Evolutionary conservation across 92 coral and sea anemone genomes (phyloP).

Genomic region (Epizoanthus illoricatus): DNA sequence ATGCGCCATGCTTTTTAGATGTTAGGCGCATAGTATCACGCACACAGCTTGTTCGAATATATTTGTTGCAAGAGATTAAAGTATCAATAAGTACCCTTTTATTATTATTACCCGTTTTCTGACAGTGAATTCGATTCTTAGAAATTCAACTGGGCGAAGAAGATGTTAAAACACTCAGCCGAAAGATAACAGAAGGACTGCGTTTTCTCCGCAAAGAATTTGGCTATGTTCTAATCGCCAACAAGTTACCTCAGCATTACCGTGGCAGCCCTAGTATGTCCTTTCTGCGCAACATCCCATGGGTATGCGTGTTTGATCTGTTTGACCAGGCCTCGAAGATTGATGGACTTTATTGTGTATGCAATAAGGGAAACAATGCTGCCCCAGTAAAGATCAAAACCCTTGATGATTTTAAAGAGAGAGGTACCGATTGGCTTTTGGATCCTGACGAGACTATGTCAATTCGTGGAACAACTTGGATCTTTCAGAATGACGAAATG

Average conservation of each 20-base stretch:
- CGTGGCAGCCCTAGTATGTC: constrained; percentile 25
- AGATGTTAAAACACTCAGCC: constrained; percentile 1
- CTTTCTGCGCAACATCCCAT: constrained; percentile 31
- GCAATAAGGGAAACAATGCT: constrained; percentile 27
- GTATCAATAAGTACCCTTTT: neutral
- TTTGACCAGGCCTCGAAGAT: constrained; percentile 29
- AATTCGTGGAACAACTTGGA: constrained; percentile 45
- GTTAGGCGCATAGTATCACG: too few species aligned
- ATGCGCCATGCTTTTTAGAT: too few species aligned
- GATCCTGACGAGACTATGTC: constrained; percentile 6
- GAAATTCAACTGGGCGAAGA: neutral
- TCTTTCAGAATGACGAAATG: constrained; percentile 24
- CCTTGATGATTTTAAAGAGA: constrained; percentile 32
- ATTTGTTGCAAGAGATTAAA: neutral
- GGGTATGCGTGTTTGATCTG: constrained; percentile 40
- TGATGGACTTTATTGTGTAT: constrained; percentile 25
- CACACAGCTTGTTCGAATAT: too few species aligned
- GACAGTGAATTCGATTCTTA: neutral
- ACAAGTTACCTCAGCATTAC: constrained; percentile 26
- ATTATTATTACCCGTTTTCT: neutral
- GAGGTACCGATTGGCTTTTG: neutral
- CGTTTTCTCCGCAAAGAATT: constrained; percentile 31
- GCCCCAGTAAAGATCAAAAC: constrained; percentile 16
- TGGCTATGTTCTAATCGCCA: constrained; percentile 32
- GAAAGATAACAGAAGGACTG: constrained; percentile 1